Conservation (phyloP, 2,113 vertebrate species). For the Trogon surrucura region DNA sequence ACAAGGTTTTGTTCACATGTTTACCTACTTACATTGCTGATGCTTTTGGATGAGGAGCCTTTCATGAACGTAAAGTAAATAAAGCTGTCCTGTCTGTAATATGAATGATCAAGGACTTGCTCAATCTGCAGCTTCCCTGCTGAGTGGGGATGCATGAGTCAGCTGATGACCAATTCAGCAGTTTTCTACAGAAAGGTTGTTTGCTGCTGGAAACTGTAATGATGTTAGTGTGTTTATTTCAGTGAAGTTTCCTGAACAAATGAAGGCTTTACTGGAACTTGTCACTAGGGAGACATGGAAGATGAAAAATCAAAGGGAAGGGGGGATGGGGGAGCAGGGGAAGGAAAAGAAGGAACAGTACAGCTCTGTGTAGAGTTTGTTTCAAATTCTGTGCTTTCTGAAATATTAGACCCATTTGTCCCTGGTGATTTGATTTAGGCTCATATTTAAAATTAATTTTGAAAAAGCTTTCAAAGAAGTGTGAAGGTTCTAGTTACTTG, state of each 20-base stretch:
- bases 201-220: not conserved
- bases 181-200: not conserved
- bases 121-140: not conserved
- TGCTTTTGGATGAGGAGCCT: not conserved
- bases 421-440: not conserved
- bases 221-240: not conserved
- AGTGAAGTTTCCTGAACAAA: not conserved
- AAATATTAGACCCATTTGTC: not conserved
- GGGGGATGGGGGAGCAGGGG: not conserved
- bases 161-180: not conserved
- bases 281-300: not conserved
- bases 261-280: not conserved
- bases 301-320: conserved; percentile 2
- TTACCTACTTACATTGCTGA: not conserved
- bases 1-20: not conserved
- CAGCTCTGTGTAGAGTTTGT: not conserved
- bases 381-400: not conserved
- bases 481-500: not conserved
- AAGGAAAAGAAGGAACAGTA: not conserved
- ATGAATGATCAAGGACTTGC: not conserved
- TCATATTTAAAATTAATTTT: not conserved
- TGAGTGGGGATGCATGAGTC: not conserved
- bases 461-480: not conserved
- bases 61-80: not conserved
- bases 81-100: not conserved